Evolutionary conservation across 1,140 invertebrate genomes (phyloP).

Genomic region (Drosophila pectinifera): DNA sequence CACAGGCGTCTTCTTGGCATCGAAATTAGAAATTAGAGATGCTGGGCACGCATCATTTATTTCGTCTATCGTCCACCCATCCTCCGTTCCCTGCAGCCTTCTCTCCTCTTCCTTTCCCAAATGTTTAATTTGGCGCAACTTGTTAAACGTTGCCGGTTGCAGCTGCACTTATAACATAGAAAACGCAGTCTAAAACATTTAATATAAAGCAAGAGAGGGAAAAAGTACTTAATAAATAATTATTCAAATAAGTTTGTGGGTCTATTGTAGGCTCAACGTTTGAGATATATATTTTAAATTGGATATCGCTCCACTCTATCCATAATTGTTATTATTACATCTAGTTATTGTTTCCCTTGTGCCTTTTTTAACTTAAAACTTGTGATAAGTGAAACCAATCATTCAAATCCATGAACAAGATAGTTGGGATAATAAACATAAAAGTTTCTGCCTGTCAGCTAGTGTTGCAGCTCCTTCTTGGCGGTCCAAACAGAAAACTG

Average conservation of each 20-base stretch:
- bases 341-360: too few species aligned
- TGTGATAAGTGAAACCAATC: not conserved
- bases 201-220: too few species aligned
- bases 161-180: not conserved
- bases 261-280: not conserved
- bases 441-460: conserved; percentile 8
- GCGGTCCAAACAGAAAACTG: conserved; percentile 24
- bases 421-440: not conserved
- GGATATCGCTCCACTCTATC: not conserved
- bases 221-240: not conserved
- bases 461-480: conserved; percentile 6
- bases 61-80: conserved; percentile 11
- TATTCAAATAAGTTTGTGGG: not conserved
- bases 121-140: conserved; percentile 75
- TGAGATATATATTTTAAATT: not conserved
- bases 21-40: conserved; percentile 57
- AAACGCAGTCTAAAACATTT: not conserved
- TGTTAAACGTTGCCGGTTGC: conserved; percentile 60
- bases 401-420: not conserved
- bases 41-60: conserved; percentile 55
- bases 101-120: conserved; percentile 15
- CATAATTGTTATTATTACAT: too few species aligned
- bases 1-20: conserved; percentile 46
- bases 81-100: not conserved
- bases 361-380: not conserved